A percentile compares a stretch with the other conserved stretches of the same genome.
phyloP scores from a whole-genome alignment of 2,888 invertebrate genomes.

The Slavum lentiscoides region DNA sequence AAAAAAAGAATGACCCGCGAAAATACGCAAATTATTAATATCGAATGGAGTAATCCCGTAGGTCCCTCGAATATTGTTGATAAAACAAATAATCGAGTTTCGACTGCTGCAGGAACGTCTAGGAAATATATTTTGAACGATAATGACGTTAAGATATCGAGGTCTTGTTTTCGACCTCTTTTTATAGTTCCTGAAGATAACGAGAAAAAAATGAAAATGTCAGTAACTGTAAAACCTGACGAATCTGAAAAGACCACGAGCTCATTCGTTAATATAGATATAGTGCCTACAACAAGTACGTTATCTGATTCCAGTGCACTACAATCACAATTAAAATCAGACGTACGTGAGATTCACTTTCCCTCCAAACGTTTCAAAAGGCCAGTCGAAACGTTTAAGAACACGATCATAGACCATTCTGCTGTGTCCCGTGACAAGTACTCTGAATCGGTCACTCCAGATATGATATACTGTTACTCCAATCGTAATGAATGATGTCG shows the following conservation, averaged over 20 bases:
- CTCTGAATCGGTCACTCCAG: neutral
- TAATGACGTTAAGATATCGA: too few relatives aligned
- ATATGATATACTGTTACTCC: neutral
- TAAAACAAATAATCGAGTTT: neutral
- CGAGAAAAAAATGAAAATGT: neutral
- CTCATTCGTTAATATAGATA: neutral
- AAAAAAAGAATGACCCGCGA: too few relatives aligned
- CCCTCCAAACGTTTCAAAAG: neutral
- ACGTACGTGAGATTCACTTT: neutral
- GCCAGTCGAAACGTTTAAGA: neutral
- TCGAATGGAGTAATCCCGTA: too few relatives aligned
- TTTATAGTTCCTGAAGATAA: neutral
- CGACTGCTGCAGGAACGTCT: neutral
- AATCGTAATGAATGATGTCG: neutral
- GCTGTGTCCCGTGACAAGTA: slow-evolving; percentile 1
- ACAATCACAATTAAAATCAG: neutral
- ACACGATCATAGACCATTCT: neutral
- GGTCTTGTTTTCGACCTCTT: neutral
- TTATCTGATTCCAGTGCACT: neutral
- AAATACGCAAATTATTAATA: too few relatives aligned
- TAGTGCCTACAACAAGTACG: neutral
- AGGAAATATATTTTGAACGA: neutral
- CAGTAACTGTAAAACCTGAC: neutral
- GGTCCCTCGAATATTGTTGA: neutral
- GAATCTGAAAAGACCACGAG: neutral